These are phyloP conservation scores for Parauchenoglanis ngamensis DNA, from an alignment of 2,797 vertebrate genomes.

Conservation along the genomic window DNA sequence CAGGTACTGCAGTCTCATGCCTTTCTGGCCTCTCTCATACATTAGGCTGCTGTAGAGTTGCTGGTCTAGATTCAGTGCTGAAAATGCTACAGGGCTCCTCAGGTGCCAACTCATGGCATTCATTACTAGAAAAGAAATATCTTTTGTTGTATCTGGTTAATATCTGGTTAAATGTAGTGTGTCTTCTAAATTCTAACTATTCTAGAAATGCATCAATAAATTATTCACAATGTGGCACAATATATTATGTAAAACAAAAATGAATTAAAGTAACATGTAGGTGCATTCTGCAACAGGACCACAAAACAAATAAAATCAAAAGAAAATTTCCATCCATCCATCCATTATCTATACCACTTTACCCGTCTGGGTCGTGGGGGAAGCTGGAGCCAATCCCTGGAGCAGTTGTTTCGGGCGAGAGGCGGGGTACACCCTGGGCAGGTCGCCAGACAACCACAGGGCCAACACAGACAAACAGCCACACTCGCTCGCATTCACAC, in stretches of 20 bases:
- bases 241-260: neutral
- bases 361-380: too few species aligned
- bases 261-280: neutral
- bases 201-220: neutral
- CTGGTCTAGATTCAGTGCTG: neutral
- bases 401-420: too few species aligned
- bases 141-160: neutral
- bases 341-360: too few species aligned
- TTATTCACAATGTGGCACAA: neutral
- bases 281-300: neutral
- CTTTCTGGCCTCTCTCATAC: constrained; percentile 7
- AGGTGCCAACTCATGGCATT: neutral
- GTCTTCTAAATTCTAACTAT: neutral
- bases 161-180: neutral
- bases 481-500: too few species aligned
- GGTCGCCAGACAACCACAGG: too few species aligned
- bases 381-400: too few species aligned
- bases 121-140: neutral
- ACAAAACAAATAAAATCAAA: neutral
- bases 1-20: neutral
- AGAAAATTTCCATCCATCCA: neutral
- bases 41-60: neutral
- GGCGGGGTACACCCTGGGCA: too few species aligned
- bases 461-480: too few species aligned
- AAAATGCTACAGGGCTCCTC: neutral